Evolutionary conservation across 2,797 vertebrate genomes (phyloP).

Genomic region (Otus scops): DNA sequence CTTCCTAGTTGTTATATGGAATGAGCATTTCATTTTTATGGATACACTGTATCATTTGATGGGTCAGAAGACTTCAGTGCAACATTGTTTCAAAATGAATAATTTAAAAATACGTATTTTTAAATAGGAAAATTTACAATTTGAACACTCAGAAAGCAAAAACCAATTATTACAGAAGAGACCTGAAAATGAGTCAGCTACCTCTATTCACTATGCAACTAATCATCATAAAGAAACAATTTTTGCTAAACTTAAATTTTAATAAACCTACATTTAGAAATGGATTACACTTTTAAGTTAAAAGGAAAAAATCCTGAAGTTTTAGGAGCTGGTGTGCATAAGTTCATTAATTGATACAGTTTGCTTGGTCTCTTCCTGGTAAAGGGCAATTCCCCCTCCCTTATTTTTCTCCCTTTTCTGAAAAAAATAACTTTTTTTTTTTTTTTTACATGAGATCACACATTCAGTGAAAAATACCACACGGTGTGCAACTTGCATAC

Average conservation of each 20-base stretch:
- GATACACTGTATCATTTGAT: background rate
- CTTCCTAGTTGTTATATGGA: background rate
- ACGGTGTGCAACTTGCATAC: background rate
- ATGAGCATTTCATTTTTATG: background rate
- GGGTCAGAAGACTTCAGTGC: background rate
- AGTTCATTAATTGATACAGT: background rate
- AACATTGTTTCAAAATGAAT: background rate
- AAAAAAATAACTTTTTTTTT: background rate
- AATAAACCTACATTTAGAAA: background rate
- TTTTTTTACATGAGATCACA: background rate
- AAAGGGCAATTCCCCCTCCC: background rate
- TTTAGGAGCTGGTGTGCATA: background rate
- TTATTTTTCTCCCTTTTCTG: background rate
- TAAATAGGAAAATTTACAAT: background rate
- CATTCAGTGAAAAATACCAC: background rate
- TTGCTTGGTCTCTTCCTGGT: background rate
- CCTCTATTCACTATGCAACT: background rate
- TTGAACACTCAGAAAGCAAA: conserved; percentile 7
- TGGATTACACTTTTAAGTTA: background rate
- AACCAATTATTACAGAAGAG: background rate
- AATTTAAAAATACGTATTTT: background rate
- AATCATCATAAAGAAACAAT: conserved; percentile 10
- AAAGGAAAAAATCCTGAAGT: background rate
- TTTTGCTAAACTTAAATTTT: background rate
- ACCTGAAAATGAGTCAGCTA: conserved; percentile 14